Evolutionary conservation across 2,797 vertebrate species (phyloP), one percentile per base, ranked within the genome.

Genomic region (Odontamblyopus lacepedii): DNA sequence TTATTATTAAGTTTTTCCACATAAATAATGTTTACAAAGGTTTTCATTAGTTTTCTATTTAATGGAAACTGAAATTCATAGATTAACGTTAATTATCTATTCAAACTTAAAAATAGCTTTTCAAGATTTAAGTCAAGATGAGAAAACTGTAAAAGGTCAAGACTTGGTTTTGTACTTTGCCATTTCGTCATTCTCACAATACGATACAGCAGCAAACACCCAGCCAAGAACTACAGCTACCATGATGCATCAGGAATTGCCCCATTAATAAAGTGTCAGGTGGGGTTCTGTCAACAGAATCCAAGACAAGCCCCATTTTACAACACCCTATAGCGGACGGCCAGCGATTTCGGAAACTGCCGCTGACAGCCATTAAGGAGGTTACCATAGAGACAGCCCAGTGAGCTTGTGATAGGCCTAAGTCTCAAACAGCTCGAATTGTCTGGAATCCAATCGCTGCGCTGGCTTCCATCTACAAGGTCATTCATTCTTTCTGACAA

Each of bases 321-420:
- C 69, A 62, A 70, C 63, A 69, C 78, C 32, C 62, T 72, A 72
- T 15, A 59, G 63, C 62, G 63, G 56, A 29, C 61, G 72, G 77
- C 72, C 73, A 84, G 77, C 15, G 64, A 83, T 88, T 87, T 88
- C 71, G 84, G 88, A 88, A 80, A 30, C 79, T 87, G 82, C 80
- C 87, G 85, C 85, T 88, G 85, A 92, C 87, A 86, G 88, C 90
- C 89, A 90, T 94, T 88, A 92, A 81, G 87, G 85, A 91, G 89
- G 93, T 94, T 94, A 93, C 93, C 93, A 94, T 94, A 93, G 93
- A 93, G 93, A 94, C 92, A 92, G 89, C 88, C 91, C 89, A 92
- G 91, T 72, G 79, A 92, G 91, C 84, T 77, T 87, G 87, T 92
- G 89, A 89, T 89, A 91, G 91, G 93, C 88, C 92, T 80, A 90